A percentile compares a stretch with the other conserved stretches of the same genome.
Evolutionary conservation across 2,113 vertebrate species (phyloP).

Genomic region (Ginglymostoma cirratum): DNA sequence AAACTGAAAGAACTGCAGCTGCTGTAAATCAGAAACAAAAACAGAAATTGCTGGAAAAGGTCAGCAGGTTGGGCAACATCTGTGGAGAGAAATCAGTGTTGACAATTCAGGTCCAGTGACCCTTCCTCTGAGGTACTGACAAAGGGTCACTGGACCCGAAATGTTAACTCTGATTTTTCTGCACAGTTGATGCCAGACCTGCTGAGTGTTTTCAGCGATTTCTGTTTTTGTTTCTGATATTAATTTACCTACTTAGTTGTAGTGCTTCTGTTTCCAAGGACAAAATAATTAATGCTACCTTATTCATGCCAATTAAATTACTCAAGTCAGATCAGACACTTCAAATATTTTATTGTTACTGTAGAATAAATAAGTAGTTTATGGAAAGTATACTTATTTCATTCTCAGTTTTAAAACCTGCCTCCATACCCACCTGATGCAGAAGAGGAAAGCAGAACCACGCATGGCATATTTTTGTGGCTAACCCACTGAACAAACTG

Average conservation of each 20-base stretch:
- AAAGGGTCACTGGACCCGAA: too few relatives aligned
- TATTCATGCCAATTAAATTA: background rate
- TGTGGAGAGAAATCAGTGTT: too few relatives aligned
- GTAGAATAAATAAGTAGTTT: background rate
- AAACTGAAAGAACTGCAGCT: too few relatives aligned
- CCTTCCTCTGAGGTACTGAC: too few relatives aligned
- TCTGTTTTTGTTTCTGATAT: background rate
- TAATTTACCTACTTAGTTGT: background rate
- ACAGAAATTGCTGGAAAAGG: too few relatives aligned
- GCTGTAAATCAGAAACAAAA: too few relatives aligned
- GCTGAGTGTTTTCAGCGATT: too few relatives aligned
- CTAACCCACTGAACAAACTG: conserved; percentile 18
- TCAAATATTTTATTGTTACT: background rate
- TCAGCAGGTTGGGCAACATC: too few relatives aligned
- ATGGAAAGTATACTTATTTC: background rate
- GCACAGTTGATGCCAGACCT: too few relatives aligned
- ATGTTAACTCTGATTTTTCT: too few relatives aligned
- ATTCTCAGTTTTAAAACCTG: background rate
- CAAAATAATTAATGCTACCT: background rate
- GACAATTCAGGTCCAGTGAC: too few relatives aligned
- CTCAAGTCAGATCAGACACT: background rate
- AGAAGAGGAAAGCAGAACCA: background rate
- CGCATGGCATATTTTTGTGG: conserved; percentile 8
- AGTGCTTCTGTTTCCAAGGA: background rate
- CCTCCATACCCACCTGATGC: background rate